phyloP scores from a whole-genome alignment of 2,113 vertebrate genomes.

The Kobus ellipsiprymnus region DNA sequence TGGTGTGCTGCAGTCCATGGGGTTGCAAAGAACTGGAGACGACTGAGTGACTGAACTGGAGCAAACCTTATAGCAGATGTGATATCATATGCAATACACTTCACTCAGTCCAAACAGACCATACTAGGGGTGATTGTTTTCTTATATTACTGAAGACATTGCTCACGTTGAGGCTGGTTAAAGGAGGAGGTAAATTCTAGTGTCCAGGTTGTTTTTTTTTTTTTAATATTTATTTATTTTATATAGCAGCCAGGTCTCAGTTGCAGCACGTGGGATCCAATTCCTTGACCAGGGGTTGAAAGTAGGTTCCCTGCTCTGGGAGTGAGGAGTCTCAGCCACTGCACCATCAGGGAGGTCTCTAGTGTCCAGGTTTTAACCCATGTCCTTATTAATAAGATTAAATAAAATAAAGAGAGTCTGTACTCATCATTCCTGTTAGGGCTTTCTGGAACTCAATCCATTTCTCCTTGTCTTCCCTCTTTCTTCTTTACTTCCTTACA shows the following conservation, averaged over 20 bases:
- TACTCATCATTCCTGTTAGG: neutral
- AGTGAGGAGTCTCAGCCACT: neutral
- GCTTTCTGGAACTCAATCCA: neutral
- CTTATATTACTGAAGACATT: neutral
- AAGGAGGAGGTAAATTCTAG: neutral
- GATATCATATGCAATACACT: neutral
- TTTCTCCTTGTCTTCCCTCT: neutral
- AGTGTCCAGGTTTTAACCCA: neutral
- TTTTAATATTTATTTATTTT: neutral
- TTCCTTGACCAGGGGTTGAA: neutral
- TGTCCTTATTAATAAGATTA: neutral
- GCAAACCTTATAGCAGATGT: neutral
- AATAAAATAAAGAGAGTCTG: neutral
- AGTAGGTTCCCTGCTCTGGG: neutral
- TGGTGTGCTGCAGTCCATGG: neutral
- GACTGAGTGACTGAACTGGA: rapidly evolving
- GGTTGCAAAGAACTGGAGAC: neutral
- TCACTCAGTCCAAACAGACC: neutral
- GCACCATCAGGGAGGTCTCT: neutral
- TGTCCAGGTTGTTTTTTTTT: neutral
- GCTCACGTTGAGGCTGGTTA: neutral
- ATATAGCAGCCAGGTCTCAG: neutral
- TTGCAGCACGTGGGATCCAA: neutral
- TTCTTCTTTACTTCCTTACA: neutral
- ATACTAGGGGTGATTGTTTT: neutral